Percentiles rank a stretch among this genome's conserved stretches.
Evolutionary conservation across 2,113 vertebrate genomes (phyloP).

Genomic region (Polypterus bichir): DNA sequence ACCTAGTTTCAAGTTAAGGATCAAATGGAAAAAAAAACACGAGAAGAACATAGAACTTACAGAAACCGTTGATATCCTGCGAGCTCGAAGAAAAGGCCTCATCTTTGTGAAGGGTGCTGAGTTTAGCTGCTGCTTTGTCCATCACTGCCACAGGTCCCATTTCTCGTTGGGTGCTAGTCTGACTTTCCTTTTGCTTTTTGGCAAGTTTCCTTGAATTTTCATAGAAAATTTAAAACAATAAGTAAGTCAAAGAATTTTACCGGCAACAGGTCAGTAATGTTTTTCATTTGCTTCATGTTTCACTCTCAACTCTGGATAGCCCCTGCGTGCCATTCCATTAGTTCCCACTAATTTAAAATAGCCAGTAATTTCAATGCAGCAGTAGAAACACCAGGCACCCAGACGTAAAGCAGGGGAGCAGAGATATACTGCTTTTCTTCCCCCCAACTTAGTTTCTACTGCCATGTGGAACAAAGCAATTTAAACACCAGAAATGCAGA

Average conservation of each 20-base stretch:
- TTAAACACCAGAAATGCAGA: slow-evolving; percentile 9
- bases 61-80: slow-evolving; percentile 89
- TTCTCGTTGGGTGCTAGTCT: slow-evolving; percentile 81
- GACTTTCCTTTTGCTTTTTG: slow-evolving; percentile 96
- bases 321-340: no score
- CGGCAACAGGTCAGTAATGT: no score
- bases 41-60: slow-evolving; percentile 50
- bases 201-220: slow-evolving; percentile 81
- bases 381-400: no score
- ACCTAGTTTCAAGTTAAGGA: no score
- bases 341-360: no score
- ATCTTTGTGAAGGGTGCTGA: slow-evolving; percentile 80
- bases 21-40: neutral
- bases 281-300: no score
- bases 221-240: slow-evolving; percentile 43
- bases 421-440: no score
- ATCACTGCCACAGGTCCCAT: slow-evolving; percentile 79
- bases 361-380: no score
- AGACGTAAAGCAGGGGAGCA: no score
- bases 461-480: slow-evolving; percentile 25
- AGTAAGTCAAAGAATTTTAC: no score
- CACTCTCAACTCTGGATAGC: no score
- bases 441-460: no score
- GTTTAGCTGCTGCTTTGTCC: slow-evolving; percentile 76
- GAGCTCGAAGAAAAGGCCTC: slow-evolving; percentile 87